Conservation (phyloP, 1,140 invertebrate species). For the Hylaeus anthracinus region DNA sequence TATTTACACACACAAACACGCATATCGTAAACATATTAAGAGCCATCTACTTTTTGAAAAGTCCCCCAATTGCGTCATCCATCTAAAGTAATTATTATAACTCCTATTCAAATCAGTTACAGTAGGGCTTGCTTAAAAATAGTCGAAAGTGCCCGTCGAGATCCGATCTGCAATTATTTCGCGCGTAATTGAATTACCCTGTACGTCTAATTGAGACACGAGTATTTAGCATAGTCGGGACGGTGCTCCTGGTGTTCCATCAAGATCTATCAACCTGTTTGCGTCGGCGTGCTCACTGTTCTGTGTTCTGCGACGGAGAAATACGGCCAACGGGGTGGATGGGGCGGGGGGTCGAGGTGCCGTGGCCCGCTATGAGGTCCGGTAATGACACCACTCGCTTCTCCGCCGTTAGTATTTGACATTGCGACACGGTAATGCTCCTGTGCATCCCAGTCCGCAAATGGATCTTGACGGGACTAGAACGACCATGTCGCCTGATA, state of each 20-base stretch:
- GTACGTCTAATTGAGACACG: slow-evolving; percentile 24
- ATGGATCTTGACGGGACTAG: slow-evolving; percentile 55
- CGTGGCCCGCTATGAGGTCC: slow-evolving; percentile 41
- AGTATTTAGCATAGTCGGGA: slow-evolving; percentile 34
- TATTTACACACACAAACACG: too few species aligned
- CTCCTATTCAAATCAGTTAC: too few species aligned
- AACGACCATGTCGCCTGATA: slow-evolving; percentile 39
- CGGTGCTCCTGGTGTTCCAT: slow-evolving; percentile 33
- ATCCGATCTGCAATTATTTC: not conserved
- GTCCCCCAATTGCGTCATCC: too few species aligned
- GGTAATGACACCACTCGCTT: slow-evolving; percentile 57
- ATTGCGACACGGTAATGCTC: slow-evolving; percentile 57
- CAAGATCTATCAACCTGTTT: slow-evolving; percentile 55
- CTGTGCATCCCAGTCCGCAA: slow-evolving; percentile 45
- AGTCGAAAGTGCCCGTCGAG: not conserved
- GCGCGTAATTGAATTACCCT: slow-evolving; percentile 24
- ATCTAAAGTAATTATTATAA: too few species aligned
- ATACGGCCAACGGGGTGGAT: slow-evolving; percentile 30
- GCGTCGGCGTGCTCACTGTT: slow-evolving; percentile 25
- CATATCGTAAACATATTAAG: too few species aligned
- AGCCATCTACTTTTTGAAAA: too few species aligned
- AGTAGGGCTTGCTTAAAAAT: too few species aligned
- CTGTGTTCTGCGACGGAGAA: slow-evolving; percentile 46
- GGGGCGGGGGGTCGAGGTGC: slow-evolving; percentile 4
- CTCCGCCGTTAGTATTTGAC: slow-evolving; percentile 53